Evolutionary conservation across 2,113 vertebrate species (phyloP), one percentile per base, ranked within the genome.

Genomic region (Corvus cornix): DNA sequence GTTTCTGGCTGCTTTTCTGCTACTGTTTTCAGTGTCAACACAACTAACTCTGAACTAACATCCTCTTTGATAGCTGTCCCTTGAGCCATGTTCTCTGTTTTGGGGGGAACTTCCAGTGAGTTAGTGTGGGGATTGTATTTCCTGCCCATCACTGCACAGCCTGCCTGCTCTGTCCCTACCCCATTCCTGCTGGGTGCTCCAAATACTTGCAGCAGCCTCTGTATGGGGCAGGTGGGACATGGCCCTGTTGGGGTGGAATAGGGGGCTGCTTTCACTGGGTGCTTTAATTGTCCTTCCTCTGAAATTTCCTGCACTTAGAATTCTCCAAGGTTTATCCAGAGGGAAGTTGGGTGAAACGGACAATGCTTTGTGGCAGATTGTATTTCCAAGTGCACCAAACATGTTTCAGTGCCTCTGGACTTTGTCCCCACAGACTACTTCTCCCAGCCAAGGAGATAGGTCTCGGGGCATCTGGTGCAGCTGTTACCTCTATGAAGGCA

Each of bases 1-100:
- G 84, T 84, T 94, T 86, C 88, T 93, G 84, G 63, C 84, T 94
- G 74, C 81, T 82, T 91, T 96, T 90, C 82, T 87, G 87, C 84
- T 89, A 10, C 89, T 81, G 48, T 89, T 93, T 77, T 91, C 52
- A 82, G 60, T 6, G 2, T 88, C 90, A 88, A 69, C 72, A 74
- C 20, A 13, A 59, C 55, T 39, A 62, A 63, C 0, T 3, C 82
- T 67, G 75, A 79, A 48, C 78, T 73, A 79, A 89, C 30, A 26
- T 80, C 59, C 67, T 93, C 37, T 39, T 84, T 3, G 3, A 44
- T 4, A 63, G 24, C 68, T 91, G 55, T 62, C 31, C 30, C 64
- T 84, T 1, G 2, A 85, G 90, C 46, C 8, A 7, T 12, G 22
- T 77, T 86, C 53, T 89, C 64, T 77, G 16, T 11, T 90, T 78